A percentile compares a stretch with the other conserved stretches of the same genome.
Conservation (phyloP, 2,888 invertebrate species). For the Bursaphelenchus okinawaensis region DNA sequence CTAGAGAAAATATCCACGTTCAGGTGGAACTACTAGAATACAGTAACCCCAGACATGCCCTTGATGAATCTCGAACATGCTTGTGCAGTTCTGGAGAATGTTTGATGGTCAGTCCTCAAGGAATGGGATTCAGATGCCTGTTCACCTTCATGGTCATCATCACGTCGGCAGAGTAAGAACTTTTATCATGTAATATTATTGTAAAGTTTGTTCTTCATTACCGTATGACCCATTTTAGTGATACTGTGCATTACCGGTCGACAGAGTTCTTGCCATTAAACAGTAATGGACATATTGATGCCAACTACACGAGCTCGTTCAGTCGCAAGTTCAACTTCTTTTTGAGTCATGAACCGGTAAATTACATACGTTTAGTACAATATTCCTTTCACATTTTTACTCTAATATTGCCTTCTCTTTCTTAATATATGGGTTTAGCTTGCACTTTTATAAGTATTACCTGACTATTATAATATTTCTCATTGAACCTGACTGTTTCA, state of each 20-base stretch:
- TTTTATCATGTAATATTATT: slow-evolving; percentile 2
- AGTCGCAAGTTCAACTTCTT: slow-evolving; percentile 12
- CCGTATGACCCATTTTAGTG: slow-evolving; percentile 11
- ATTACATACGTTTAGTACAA: not conserved
- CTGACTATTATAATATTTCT: not conserved
- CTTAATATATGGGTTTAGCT: not conserved
- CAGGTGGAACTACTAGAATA: slow-evolving; percentile 20
- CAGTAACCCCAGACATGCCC: slow-evolving; percentile 5
- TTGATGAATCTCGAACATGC: slow-evolving; percentile 21
- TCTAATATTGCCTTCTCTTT: not conserved
- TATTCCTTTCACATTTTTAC: not conserved
- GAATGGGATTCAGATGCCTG: slow-evolving; percentile 30
- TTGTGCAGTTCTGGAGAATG: slow-evolving; percentile 23
- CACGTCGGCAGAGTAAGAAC: slow-evolving; percentile 30
- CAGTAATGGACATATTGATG: slow-evolving; percentile 16
- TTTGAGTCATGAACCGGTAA: slow-evolving; percentile 22
- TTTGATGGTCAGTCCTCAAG: slow-evolving; percentile 23
- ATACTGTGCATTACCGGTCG: slow-evolving; percentile 22
- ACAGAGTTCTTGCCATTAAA: slow-evolving; percentile 30
- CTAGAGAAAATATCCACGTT: too few species aligned
- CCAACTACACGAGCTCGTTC: slow-evolving; percentile 14
- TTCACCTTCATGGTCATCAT: slow-evolving; percentile 29
- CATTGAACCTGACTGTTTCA: slow-evolving; percentile 19
- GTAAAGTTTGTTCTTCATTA: not conserved
- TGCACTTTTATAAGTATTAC: slow-evolving; percentile 10